A percentile compares a stretch with the other conserved stretches of the same genome.
These are phyloP conservation scores for Poeciliopsis turrubarensis DNA, from an alignment of 2,113 vertebrate species.

Conservation along the genomic window DNA sequence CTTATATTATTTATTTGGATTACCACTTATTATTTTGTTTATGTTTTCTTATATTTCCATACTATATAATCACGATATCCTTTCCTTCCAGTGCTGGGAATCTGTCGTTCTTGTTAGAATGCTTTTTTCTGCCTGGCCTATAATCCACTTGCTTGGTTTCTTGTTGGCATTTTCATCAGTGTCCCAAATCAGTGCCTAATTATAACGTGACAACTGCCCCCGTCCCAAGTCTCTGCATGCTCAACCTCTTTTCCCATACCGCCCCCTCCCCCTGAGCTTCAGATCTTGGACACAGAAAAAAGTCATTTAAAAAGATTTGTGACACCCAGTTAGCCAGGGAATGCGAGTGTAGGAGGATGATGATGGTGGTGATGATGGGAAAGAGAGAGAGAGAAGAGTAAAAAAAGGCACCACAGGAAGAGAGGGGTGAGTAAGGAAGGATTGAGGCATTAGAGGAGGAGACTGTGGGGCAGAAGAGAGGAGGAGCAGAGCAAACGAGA, in stretches of 20 bases:
- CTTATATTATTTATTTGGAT: neutral
- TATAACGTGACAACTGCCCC: conserved; percentile 50
- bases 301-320: conserved; percentile 51
- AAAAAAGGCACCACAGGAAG: conserved; percentile 2
- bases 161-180: conserved; percentile 67
- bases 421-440: conserved; percentile 14
- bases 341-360: neutral
- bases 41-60: neutral
- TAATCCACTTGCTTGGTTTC: conserved; percentile 57
- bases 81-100: conserved; percentile 22
- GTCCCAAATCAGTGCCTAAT: conserved; percentile 77
- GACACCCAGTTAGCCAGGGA: conserved; percentile 17
- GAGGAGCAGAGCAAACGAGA: conserved; percentile 25
- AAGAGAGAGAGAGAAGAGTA: conserved; percentile 1
- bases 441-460: conserved; percentile 15
- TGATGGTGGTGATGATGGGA: neutral
- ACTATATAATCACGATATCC: neutral
- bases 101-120: conserved; percentile 56
- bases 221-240: neutral
- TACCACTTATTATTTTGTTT: neutral
- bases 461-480: neutral
- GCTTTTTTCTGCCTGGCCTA: conserved; percentile 36
- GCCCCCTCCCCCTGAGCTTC: conserved; percentile 3
- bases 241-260: neutral
- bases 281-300: conserved; percentile 30